phyloP scores from a whole-genome alignment of 1,140 invertebrate genomes.

The Subanguina moxae region DNA sequence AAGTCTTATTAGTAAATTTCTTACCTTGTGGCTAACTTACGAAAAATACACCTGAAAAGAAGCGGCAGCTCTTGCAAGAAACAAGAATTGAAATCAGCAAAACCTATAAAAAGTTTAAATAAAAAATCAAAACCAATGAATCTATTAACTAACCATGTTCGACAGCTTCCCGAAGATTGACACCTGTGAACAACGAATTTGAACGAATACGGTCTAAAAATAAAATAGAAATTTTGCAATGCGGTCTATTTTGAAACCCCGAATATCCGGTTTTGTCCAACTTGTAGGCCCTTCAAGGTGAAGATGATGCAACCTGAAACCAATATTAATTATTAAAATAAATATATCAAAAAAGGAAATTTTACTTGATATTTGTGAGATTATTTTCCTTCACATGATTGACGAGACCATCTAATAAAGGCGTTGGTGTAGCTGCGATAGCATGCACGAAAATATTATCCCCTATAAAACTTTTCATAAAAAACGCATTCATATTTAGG shows the following conservation, averaged over 20 bases:
- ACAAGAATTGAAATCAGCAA: slow-evolving; percentile 81
- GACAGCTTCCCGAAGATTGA: slow-evolving; percentile 61
- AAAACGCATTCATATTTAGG: not conserved
- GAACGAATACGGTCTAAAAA: slow-evolving; percentile 41
- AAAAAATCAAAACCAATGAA: not conserved
- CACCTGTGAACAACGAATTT: slow-evolving; percentile 42
- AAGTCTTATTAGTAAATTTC: slow-evolving; percentile 68
- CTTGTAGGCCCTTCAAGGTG: slow-evolving; percentile 82
- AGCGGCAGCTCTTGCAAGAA: slow-evolving; percentile 85
- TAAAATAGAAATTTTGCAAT: slow-evolving; percentile 37
- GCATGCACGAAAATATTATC: slow-evolving; percentile 1
- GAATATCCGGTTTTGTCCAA: slow-evolving; percentile 74
- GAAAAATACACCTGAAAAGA: slow-evolving; percentile 83
- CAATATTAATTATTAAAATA: too few species aligned
- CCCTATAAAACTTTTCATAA: not conserved
- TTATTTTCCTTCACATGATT: slow-evolving; percentile 70
- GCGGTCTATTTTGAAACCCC: slow-evolving; percentile 66
- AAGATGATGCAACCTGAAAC: slow-evolving; percentile 83
- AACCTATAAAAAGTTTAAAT: slow-evolving; percentile 38
- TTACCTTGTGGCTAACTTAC: slow-evolving; percentile 76
- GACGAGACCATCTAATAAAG: slow-evolving; percentile 68
- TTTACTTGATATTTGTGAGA: slow-evolving; percentile 67
- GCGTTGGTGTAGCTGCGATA: slow-evolving; percentile 1
- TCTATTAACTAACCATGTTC: slow-evolving; percentile 62
- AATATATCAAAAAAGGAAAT: too few species aligned